Conservation (phyloP, 2,888 invertebrate species). For the Drosophila monieri region DNA sequence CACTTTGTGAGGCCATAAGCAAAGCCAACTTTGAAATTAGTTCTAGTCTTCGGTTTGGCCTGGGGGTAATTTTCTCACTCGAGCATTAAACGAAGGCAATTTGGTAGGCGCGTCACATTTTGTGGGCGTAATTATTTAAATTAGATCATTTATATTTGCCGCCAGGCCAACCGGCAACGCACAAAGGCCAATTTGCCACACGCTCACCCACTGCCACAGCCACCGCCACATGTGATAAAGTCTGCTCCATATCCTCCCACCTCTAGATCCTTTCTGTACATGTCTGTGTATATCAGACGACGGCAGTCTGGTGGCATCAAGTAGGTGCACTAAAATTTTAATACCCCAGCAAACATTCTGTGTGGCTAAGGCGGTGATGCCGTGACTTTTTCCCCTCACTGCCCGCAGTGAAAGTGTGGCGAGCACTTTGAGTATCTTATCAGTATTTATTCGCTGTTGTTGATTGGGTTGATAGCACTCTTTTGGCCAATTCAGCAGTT, state of each 20-base stretch:
- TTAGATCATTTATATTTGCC: slow-evolving; percentile 79
- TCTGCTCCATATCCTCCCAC: slow-evolving; percentile 35
- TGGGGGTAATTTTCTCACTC: slow-evolving; percentile 45
- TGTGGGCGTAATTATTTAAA: slow-evolving; percentile 78
- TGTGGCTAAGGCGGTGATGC: slow-evolving; percentile 45
- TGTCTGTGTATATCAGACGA: background rate
- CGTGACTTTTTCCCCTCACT: slow-evolving; percentile 50
- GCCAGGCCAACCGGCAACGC: slow-evolving; percentile 46
- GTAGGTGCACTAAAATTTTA: slow-evolving; percentile 70
- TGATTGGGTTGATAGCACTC: slow-evolving; percentile 31
- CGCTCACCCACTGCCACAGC: slow-evolving; percentile 21
- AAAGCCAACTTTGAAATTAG: slow-evolving; percentile 50
- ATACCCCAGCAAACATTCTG: slow-evolving; percentile 54
- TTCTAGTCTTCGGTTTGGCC: slow-evolving; percentile 24
- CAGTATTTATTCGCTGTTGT: slow-evolving; percentile 47
- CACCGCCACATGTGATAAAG: slow-evolving; percentile 58
- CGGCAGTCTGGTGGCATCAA: slow-evolving; percentile 23
- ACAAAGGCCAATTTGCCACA: slow-evolving; percentile 66
- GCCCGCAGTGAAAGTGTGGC: slow-evolving; percentile 57
- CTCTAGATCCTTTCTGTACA: slow-evolving; percentile 19
- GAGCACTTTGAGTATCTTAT: slow-evolving; percentile 66
- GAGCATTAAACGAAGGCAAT: slow-evolving; percentile 63
- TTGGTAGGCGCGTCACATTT: slow-evolving; percentile 52
- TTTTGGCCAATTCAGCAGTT: slow-evolving; percentile 17
- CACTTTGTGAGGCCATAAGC: slow-evolving; percentile 46